phyloP scores from a whole-genome alignment of 2,888 invertebrate species.

The Xylocampa areola region DNA sequence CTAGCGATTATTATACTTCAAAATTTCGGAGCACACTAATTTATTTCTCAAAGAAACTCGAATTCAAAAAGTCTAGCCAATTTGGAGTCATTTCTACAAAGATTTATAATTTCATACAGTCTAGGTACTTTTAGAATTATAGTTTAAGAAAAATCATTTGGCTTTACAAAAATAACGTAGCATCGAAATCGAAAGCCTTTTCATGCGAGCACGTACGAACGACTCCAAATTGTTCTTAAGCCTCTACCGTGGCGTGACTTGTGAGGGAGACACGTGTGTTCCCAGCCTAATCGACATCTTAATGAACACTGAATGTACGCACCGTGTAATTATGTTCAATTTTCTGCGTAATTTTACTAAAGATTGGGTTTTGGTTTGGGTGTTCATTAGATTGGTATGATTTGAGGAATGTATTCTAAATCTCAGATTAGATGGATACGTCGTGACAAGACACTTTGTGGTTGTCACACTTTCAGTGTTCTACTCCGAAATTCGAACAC shows the following conservation, averaged over 20 bases:
- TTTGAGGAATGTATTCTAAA: too few species aligned
- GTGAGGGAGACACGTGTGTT: constrained; percentile 45
- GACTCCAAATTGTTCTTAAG: constrained; percentile 55
- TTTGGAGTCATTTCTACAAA: background rate
- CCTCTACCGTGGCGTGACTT: constrained; percentile 54
- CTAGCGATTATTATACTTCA: background rate
- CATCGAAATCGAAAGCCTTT: constrained; percentile 28
- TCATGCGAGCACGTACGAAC: constrained; percentile 42
- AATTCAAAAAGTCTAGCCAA: background rate
- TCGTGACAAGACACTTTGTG: too few species aligned
- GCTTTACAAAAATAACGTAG: constrained; percentile 45
- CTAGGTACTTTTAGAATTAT: constrained; percentile 25
- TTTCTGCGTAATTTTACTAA: constrained; percentile 35
- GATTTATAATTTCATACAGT: background rate
- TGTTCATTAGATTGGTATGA: constrained; percentile 1
- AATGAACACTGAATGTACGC: constrained; percentile 50
- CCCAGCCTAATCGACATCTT: constrained; percentile 54
- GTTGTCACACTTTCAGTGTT: too few species aligned
- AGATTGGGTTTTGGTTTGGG: background rate
- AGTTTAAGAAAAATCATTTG: constrained; percentile 22
- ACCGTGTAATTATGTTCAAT: constrained; percentile 46
- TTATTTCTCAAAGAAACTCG: background rate
- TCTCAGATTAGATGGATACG: too few species aligned
- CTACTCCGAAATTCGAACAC: too few species aligned
- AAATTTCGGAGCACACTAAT: background rate